Base-by-base conservation (phyloP, 2,888 invertebrate genomes). In the Gymnocheta viridis region DNA sequence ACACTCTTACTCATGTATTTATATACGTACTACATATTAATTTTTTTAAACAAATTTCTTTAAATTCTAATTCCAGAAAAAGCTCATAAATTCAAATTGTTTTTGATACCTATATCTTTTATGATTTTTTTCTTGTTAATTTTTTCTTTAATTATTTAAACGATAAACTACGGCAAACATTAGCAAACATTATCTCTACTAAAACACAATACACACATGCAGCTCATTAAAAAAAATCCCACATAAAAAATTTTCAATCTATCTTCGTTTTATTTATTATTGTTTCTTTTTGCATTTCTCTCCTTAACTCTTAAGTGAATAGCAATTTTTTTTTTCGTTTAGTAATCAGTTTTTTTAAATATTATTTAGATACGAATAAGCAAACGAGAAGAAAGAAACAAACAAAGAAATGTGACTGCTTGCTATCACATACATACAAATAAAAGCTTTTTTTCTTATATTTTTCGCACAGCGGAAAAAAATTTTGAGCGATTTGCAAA, bases 91-190 rank as follows among this genome's bases (percentile, higher is more conserved):
- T 19, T n/a, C 24, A 56, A 51, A 54, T 10, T 24, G 66, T 32
- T 73, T 58, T 73, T 67, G 7, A 67, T 62, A 60, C 69, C 67
- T 44, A 67, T 62, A 60, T 74, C 67, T 44, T 41, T 51, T 14
- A 51, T 51, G 35, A 49, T 24, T 58, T 35, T 17, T 49, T 35
- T 10, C 4, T 27, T 44, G 44, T 19, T 58, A 32, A 4, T 47
- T 29, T 19, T 60, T 73, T 74, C 27, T n/a, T 56, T 78, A 72
- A 66, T 27, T 66, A 67, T 51, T 82, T 41, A 51, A 82, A 77
- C 77, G 77, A 82, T 82, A 77, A 77, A 60, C 67, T 60, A 49
- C 60, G 67, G 64, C 74, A 82, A 82, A 74, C 78, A 77, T 67
- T 73, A 17, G 78, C 82, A 78, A 82, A 82, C 82, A 82, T 77